These are phyloP conservation scores for Phalacrocorax carbo DNA, from an alignment of 2,113 vertebrate species.

Conservation along the genomic window DNA sequence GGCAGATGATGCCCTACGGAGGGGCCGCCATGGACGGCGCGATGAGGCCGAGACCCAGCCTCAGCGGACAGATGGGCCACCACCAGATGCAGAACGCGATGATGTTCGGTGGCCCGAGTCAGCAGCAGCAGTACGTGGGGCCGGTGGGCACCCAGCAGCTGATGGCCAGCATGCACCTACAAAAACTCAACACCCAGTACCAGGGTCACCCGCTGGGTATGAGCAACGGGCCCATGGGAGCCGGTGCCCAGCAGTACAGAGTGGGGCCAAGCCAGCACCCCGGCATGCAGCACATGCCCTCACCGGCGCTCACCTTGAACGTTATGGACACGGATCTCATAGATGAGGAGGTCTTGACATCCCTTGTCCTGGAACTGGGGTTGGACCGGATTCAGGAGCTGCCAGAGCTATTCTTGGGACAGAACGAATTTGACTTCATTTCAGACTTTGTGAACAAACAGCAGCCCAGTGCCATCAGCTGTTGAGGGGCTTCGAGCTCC, in stretches of 20 bases:
- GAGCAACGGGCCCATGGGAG: constrained; percentile 77
- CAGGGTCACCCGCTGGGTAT: constrained; percentile 84
- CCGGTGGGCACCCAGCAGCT: constrained; percentile 86
- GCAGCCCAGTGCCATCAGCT: constrained; percentile 93
- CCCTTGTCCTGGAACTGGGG: constrained; percentile 92
- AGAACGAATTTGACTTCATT: constrained; percentile 98
- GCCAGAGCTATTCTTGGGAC: constrained; percentile 95
- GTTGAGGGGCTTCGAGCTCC: constrained; percentile 75
- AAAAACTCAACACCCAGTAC: constrained; percentile 91
- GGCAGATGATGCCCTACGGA: constrained; percentile 88
- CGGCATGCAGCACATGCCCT: constrained; percentile 83
- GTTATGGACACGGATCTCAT: constrained; percentile 93
- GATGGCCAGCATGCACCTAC: constrained; percentile 91
- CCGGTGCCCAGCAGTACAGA: constrained; percentile 76
- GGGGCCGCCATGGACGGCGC: constrained; percentile 80
- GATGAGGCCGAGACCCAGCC: constrained; percentile 78
- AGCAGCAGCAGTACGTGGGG: constrained; percentile 86
- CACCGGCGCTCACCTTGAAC: constrained; percentile 81
- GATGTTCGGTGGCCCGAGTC: constrained; percentile 79
- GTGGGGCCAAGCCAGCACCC: constrained; percentile 79
- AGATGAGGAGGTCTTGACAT: constrained; percentile 95
- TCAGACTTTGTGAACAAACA: constrained; percentile 96
- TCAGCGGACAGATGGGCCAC: constrained; percentile 75
- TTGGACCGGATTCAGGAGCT: constrained; percentile 95
- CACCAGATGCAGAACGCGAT: constrained; percentile 77